Conservation (phyloP, 2,113 vertebrate species). For the Brevimyrus niger region DNA sequence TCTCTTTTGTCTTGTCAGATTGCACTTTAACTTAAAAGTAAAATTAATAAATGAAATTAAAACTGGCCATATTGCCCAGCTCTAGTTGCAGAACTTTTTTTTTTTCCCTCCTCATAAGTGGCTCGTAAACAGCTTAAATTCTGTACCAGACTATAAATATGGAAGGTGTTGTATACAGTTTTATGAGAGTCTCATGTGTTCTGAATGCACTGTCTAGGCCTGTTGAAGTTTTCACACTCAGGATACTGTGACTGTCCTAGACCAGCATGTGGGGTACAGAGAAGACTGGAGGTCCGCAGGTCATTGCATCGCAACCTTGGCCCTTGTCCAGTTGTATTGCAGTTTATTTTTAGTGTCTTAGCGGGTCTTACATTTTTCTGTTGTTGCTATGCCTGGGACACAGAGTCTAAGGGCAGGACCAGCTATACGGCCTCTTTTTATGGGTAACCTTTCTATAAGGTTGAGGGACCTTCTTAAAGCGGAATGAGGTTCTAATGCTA, state of each 20-base stretch:
- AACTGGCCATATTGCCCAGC: too few species aligned
- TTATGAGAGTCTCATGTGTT: neutral
- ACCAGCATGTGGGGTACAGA: neutral
- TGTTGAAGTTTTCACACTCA: neutral
- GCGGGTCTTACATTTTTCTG: neutral
- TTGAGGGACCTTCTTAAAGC: neutral
- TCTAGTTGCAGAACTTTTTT: neutral
- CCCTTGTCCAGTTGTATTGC: neutral
- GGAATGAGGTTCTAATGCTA: neutral
- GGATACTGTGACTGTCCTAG: neutral
- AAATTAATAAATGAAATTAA: too few species aligned
- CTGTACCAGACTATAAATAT: neutral
- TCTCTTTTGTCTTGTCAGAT: too few species aligned
- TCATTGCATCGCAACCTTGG: neutral
- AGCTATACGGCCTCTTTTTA: neutral
- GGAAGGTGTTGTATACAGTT: neutral
- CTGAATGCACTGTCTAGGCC: neutral
- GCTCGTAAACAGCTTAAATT: neutral
- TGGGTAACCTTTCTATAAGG: neutral
- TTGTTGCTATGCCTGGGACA: neutral
- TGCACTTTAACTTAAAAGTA: too few species aligned
- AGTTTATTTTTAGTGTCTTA: neutral
- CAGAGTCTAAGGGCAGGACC: neutral
- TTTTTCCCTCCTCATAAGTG: neutral
- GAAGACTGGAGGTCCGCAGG: neutral